Base-by-base conservation (phyloP, 2,113 vertebrate species). In the Onychorhynchus coronatus region DNA sequence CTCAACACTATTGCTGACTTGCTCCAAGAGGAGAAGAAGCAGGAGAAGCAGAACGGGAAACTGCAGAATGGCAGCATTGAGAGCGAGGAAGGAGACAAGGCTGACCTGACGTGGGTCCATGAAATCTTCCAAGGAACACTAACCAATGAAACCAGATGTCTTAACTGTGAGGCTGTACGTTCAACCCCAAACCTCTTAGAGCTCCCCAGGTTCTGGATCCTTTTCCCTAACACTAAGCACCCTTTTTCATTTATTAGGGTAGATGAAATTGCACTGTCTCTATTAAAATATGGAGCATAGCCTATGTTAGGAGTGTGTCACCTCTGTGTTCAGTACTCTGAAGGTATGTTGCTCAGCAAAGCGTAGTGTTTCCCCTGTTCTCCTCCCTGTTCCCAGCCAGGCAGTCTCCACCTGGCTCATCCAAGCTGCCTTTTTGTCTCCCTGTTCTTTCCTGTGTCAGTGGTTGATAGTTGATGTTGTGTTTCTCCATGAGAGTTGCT, bases 101-200 rank as follows among this genome's bases (percentile, higher is more conserved):
- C 97, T 1, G 98, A 99, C 77, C 98, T 98, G 97, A 99, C 99
- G 12, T 99, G 99, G 99, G 99, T 99, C 87, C 99, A 99, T 7
- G 99, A 99, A 97, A 99, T 99, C 98, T 99, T 99, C 98, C 99
- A 99, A 97, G 99, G 99, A 94, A 99, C 99, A 27, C 98, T 99
- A 98, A 99, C 99, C 97, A 99, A 99, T 52, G 99, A 99, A 98
- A 99, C 99, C 25, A 98, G 99, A 93, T 99, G 99, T 98, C 99
- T 99, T 95, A 99, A 99, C 98, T 99, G 99, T 95, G 99, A 99
- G 99, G 98, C 99, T 94, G 99, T 99, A 95, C 98, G 99, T 97
- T 91, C 76, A 94, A 62, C 74, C 74, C 78, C 18, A 91, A 80
- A 79, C 90, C 84, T 90, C 81, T 75, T 89, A 94, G 83, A 90